Conservation (phyloP, 2,113 vertebrate species). For the Leucosticte australis region DNA sequence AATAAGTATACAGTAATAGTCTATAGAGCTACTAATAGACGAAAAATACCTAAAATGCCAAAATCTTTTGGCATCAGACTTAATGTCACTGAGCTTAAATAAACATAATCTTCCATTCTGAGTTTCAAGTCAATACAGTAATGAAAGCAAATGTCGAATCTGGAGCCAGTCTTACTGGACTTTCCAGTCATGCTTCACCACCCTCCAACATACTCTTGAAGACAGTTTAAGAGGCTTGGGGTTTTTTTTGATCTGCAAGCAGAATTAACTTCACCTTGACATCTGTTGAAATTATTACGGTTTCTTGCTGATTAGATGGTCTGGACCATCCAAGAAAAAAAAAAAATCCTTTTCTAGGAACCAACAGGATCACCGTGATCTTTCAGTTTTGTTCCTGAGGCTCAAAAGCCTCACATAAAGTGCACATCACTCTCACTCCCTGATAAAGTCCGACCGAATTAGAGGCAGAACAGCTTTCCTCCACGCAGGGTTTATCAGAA, state of each 20-base stretch:
- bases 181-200: slow-evolving; percentile 33
- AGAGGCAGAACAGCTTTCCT: background rate
- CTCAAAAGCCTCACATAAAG: background rate
- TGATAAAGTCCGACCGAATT: background rate
- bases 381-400: background rate
- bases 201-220: background rate
- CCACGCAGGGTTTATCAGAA: accelerated
- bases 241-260: background rate
- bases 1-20: background rate
- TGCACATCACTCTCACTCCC: accelerated
- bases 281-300: background rate
- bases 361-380: accelerated
- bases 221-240: background rate
- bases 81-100: background rate
- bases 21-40: background rate
- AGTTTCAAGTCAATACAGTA: slow-evolving; percentile 4
- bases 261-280: background rate
- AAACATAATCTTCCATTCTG: background rate
- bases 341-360: background rate
- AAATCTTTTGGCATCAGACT: background rate
- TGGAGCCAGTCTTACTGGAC: slow-evolving; percentile 35
- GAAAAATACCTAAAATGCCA: background rate
- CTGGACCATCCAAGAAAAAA: background rate
- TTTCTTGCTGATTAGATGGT: background rate
- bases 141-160: background rate